A percentile compares a stretch with the other conserved stretches of the same genome.
These are phyloP conservation scores for Tupiocoris notatus DNA, from an alignment of 2,888 invertebrate species.

Conservation along the genomic window DNA sequence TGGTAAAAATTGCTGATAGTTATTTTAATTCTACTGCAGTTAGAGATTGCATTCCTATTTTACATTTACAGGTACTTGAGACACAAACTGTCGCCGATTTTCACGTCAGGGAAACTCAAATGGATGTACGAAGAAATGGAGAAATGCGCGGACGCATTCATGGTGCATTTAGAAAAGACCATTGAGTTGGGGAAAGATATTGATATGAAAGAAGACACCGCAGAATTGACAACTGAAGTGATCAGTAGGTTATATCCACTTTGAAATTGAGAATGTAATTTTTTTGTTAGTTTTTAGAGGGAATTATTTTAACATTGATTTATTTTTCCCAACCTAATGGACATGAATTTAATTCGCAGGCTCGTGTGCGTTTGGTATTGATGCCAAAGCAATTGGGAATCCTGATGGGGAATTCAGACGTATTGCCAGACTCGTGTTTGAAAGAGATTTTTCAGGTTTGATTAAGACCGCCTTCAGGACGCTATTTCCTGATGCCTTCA, in stretches of 20 bases:
- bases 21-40: too few species aligned
- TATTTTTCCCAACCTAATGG: background rate
- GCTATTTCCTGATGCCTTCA: background rate
- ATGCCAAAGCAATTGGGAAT: slow-evolving; percentile 23
- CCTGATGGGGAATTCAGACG: slow-evolving; percentile 27
- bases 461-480: background rate
- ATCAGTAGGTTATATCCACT: slow-evolving; percentile 5
- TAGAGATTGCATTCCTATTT: too few species aligned
- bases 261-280: too few species aligned
- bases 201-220: slow-evolving; percentile 1
- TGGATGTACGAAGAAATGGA: background rate
- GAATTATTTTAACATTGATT: too few species aligned
- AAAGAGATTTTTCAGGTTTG: background rate
- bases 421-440: slow-evolving; percentile 35
- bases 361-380: slow-evolving; percentile 42
- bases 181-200: background rate
- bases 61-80: background rate
- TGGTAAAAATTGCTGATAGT: too few species aligned
- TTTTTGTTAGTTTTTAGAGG: too few species aligned
- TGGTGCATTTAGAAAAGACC: background rate
- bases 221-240: background rate
- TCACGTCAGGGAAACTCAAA: slow-evolving; percentile 5
- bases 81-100: slow-evolving; percentile 2
- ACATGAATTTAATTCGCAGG: slow-evolving; percentile 18
- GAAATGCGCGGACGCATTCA: background rate